phyloP scores from a whole-genome alignment of 2,888 invertebrate genomes.

The Eupelmus urozonus region DNA sequence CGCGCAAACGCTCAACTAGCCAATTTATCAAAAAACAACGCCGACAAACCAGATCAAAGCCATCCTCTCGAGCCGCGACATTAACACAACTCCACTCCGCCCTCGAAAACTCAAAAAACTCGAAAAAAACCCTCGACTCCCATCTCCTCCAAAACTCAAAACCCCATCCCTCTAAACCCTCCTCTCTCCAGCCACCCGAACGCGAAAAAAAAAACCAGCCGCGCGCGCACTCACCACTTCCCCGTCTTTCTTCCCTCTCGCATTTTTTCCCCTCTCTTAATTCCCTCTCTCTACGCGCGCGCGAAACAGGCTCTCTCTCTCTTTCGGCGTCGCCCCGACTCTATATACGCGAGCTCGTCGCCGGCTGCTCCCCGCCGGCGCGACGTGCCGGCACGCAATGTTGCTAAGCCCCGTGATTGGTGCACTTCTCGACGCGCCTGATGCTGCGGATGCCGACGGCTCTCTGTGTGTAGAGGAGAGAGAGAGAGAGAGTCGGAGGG shows the following conservation, averaged over 20 bases:
- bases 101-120: neutral
- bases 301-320: constrained; percentile 20
- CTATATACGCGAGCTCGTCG: constrained; percentile 9
- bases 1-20: too few species aligned
- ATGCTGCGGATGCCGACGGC: constrained; percentile 13
- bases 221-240: too few species aligned
- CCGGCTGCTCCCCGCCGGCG: constrained; percentile 64
- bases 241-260: constrained; percentile 60
- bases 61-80: too few species aligned
- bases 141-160: neutral
- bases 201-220: too few species aligned
- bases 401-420: constrained; percentile 65
- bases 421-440: constrained; percentile 62
- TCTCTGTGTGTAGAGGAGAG: neutral
- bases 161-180: neutral
- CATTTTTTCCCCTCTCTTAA: constrained; percentile 52
- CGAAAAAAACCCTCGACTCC: neutral
- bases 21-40: too few species aligned
- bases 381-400: constrained; percentile 68
- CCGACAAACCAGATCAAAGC: too few species aligned
- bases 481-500: too few species aligned
- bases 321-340: neutral
- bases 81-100: too few species aligned
- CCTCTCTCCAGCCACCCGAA: neutral
- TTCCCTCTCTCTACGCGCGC: constrained; percentile 33